Evolutionary conservation across 2,113 vertebrate species (phyloP).

Genomic region (Ptychochromis oligacanthus): DNA sequence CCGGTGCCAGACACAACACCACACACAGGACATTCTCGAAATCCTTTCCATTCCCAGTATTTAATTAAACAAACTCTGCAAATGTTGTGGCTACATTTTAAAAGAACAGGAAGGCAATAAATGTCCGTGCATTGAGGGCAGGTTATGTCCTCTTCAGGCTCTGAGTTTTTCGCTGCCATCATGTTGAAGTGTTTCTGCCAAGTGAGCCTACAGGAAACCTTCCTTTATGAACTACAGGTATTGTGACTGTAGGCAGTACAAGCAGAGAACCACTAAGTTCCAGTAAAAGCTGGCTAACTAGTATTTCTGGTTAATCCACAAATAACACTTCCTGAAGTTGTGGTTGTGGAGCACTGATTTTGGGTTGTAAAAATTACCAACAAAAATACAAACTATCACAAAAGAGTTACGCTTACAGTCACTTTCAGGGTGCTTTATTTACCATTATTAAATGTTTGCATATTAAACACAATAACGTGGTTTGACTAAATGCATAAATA

Average conservation of each 20-base stretch:
- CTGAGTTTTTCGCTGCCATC: conserved; percentile 12
- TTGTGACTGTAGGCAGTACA: not conserved
- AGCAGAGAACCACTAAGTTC: not conserved
- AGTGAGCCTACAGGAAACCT: not conserved
- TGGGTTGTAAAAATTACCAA: not conserved
- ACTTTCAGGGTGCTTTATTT: conserved; percentile 60
- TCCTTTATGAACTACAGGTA: not conserved
- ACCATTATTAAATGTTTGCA: conserved; percentile 39
- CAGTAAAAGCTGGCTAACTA: conserved; percentile 42
- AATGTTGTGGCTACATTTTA: conserved; percentile 70
- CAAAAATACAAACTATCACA: not conserved
- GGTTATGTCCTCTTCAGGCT: conserved; percentile 42
- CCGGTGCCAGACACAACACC: conserved; percentile 3
- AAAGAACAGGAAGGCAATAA: conserved; percentile 53
- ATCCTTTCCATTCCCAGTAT: conserved; percentile 70
- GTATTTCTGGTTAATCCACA: conserved; percentile 53
- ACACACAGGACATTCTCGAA: conserved; percentile 70
- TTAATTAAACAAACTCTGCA: conserved; percentile 66
- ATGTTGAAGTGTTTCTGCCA: not conserved
- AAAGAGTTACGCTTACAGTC: not conserved
- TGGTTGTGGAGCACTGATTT: not conserved
- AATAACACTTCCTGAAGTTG: not conserved
- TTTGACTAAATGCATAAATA: conserved; percentile 58
- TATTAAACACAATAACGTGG: conserved; percentile 37
- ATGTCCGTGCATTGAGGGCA: conserved; percentile 68